Evolutionary conservation across 2,113 vertebrate genomes (phyloP).

Genomic region (Clinocottus analis): DNA sequence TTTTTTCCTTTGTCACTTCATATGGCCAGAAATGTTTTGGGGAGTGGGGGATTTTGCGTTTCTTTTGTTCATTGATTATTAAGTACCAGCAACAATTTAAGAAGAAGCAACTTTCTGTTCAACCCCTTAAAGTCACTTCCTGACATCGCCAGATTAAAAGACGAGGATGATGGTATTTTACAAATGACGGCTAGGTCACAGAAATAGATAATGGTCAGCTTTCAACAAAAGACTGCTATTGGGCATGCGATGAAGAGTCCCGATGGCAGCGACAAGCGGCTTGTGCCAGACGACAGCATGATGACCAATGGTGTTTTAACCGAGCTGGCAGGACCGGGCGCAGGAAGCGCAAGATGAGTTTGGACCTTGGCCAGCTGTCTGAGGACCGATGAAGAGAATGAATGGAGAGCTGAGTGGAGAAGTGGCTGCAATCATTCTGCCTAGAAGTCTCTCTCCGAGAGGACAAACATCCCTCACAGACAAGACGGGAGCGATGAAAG

Average conservation of each 20-base stretch:
- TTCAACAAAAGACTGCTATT: slow-evolving; percentile 2
- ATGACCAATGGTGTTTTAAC: slow-evolving; percentile 67
- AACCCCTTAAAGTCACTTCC: background rate
- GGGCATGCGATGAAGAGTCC: slow-evolving; percentile 16
- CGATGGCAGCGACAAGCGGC: slow-evolving; percentile 17
- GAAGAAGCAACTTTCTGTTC: background rate
- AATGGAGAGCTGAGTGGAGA: slow-evolving; percentile 60
- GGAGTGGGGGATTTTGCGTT: no score
- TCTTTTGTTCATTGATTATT: background rate
- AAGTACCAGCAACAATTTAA: background rate
- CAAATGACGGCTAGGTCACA: background rate
- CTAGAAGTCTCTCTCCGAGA: slow-evolving; percentile 55
- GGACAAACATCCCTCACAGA: slow-evolving; percentile 62
- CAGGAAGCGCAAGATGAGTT: slow-evolving; percentile 53
- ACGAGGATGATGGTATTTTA: background rate
- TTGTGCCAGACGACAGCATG: slow-evolving; percentile 59
- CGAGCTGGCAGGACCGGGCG: slow-evolving; percentile 55
- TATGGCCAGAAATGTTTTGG: background rate
- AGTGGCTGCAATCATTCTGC: slow-evolving; percentile 63
- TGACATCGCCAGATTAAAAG: background rate
- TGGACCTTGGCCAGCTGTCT: slow-evolving; percentile 62
- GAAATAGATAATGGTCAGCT: background rate
- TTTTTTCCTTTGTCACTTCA: background rate
- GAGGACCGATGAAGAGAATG: slow-evolving; percentile 59
- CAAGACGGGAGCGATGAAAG: slow-evolving; percentile 46